These are phyloP conservation scores for Acinonyx jubatus DNA, from an alignment of 2,113 vertebrate species.

Conservation along the genomic window DNA sequence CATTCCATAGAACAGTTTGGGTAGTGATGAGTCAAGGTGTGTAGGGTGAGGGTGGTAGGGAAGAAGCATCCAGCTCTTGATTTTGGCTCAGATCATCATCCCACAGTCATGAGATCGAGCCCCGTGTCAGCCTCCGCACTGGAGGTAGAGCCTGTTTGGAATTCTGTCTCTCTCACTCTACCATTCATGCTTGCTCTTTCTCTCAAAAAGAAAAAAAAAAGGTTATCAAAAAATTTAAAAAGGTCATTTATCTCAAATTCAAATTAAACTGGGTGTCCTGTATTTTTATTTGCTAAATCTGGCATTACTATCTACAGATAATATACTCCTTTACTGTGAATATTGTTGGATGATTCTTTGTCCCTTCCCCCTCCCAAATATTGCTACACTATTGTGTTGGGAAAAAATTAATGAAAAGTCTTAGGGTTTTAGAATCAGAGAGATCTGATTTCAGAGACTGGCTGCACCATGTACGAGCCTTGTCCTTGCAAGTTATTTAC, in stretches of 20 bases:
- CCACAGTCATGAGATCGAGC: too few relatives aligned
- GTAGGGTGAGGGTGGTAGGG: rapidly evolving
- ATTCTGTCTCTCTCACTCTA: too few relatives aligned
- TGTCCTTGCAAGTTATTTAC: background rate
- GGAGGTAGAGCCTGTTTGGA: too few relatives aligned
- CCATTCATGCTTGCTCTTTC: too few relatives aligned
- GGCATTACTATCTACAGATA: background rate
- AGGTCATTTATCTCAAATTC: background rate
- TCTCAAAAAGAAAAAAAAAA: too few relatives aligned
- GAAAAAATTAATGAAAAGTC: background rate
- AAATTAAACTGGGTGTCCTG: background rate
- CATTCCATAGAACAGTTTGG: background rate
- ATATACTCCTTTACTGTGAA: background rate
- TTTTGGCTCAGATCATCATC: too few relatives aligned
- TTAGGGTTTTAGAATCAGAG: background rate
- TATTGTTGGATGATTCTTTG: background rate
- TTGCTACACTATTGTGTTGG: background rate
- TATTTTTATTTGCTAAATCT: background rate
- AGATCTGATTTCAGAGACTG: background rate
- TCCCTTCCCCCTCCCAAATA: rapidly evolving
- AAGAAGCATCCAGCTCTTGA: too few relatives aligned
- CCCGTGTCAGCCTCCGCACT: too few relatives aligned
- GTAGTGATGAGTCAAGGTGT: background rate
- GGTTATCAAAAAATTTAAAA: background rate
- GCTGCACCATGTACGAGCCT: background rate